Conservation (phyloP, 1,140 invertebrate species). For the Oncopodura yosiiana region DNA sequence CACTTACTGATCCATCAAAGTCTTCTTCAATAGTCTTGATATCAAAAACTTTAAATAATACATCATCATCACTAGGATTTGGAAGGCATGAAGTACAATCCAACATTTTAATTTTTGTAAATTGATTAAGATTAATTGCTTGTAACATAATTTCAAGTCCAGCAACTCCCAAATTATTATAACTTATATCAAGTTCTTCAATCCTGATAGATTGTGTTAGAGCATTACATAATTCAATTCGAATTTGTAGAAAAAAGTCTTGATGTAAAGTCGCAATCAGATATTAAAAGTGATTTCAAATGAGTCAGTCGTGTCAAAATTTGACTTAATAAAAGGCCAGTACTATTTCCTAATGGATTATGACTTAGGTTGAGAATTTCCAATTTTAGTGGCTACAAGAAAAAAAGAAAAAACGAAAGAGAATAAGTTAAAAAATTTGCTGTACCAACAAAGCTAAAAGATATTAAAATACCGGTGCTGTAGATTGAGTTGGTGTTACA, state of each 20-base stretch:
- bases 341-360: conserved; percentile 23
- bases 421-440: not conserved
- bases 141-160: conserved; percentile 5
- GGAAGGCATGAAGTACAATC: conserved; percentile 1
- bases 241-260: conserved; percentile 6
- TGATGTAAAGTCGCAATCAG: conserved; percentile 21
- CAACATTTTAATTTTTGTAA: not conserved
- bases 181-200: conserved; percentile 27
- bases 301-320: conserved; percentile 3
- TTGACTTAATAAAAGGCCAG: conserved; percentile 1
- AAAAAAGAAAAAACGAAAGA: conserved; percentile 1
- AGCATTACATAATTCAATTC: too few relatives aligned
- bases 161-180: conserved; percentile 19
- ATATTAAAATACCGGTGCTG: not conserved
- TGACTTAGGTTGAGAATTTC: conserved; percentile 17
- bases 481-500: not conserved
- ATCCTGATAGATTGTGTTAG: too few relatives aligned
- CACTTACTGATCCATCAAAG: conserved; percentile 6
- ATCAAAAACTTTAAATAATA: conserved; percentile 7
- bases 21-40: conserved; percentile 14
- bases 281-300: conserved; percentile 11
- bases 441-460: not conserved
- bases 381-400: conserved; percentile 15
- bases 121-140: not conserved
- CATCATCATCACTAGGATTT: not conserved